Conservation (phyloP, 2,113 vertebrate species). For the Leucopternis melanops region DNA sequence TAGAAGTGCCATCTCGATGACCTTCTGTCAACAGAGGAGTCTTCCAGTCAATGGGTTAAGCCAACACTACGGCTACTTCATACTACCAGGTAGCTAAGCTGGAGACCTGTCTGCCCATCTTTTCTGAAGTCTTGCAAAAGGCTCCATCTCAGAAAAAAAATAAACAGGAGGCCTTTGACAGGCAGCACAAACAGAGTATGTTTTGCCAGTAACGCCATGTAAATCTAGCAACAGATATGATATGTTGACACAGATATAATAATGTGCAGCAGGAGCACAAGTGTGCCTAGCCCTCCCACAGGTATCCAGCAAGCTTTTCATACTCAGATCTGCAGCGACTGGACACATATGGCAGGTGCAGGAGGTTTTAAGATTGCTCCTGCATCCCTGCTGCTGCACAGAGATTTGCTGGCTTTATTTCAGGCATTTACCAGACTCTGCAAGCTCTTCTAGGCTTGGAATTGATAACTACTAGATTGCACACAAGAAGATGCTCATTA, state of each 20-base stretch:
- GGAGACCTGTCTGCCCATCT: not conserved
- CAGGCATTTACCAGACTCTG: not conserved
- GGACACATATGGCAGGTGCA: not conserved
- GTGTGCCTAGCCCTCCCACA: not conserved
- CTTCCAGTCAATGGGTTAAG: slow-evolving; percentile 16
- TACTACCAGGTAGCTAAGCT: not conserved
- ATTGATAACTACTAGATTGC: not conserved
- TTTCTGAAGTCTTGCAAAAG: not conserved
- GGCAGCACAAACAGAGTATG: not conserved
- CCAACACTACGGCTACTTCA: not conserved
- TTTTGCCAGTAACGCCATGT: slow-evolving; percentile 15
- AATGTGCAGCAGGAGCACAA: not conserved
- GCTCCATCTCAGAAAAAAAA: not conserved
- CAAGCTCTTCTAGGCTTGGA: not conserved
- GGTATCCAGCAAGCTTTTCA: not conserved
- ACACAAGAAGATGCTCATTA: not conserved
- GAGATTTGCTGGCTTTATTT: slow-evolving; percentile 14
- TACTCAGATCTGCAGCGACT: not conserved
- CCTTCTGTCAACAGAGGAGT: slow-evolving; percentile 35
- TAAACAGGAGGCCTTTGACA: not conserved
- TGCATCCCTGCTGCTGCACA: not conserved
- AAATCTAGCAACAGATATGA: slow-evolving; percentile 6
- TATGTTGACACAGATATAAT: not conserved
- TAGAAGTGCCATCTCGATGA: not conserved
- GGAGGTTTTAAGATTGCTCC: not conserved